A percentile compares a stretch with the other conserved stretches of the same genome.
Conservation (phyloP, 2,888 invertebrate genomes). For the Scrobipalpa costella region DNA sequence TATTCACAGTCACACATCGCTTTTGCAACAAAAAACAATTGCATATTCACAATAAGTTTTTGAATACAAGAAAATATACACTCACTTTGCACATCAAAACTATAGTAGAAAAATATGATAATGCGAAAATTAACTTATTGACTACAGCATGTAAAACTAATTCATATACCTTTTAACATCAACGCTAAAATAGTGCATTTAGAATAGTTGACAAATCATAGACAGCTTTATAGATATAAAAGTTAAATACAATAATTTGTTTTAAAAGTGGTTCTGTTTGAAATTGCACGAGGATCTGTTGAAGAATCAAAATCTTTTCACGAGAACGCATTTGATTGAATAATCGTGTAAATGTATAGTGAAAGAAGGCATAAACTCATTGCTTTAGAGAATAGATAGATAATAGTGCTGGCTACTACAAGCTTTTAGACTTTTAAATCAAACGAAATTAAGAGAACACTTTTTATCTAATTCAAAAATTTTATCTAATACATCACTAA, state of each 20-base stretch:
- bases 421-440: slow-evolving; percentile 28
- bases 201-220: slow-evolving; percentile 55
- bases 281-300: slow-evolving; percentile 48
- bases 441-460: neutral
- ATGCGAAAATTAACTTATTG: slow-evolving; percentile 20
- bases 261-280: slow-evolving; percentile 41
- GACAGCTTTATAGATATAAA: slow-evolving; percentile 63
- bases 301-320: slow-evolving; percentile 35
- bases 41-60: slow-evolving; percentile 39
- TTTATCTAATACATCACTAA: neutral
- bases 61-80: slow-evolving; percentile 38
- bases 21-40: slow-evolving; percentile 51
- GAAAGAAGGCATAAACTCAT: slow-evolving; percentile 25
- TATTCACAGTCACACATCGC: slow-evolving; percentile 52
- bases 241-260: slow-evolving; percentile 31
- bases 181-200: slow-evolving; percentile 60
- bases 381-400: slow-evolving; percentile 38
- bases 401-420: slow-evolving; percentile 35
- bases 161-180: slow-evolving; percentile 37
- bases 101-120: slow-evolving; percentile 9
- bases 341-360: neutral
- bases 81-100: slow-evolving; percentile 37
- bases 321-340: slow-evolving; percentile 35
- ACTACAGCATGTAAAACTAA: slow-evolving; percentile 56
- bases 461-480: neutral